Conservation (phyloP, 1,140 invertebrate genomes). For the Bicyclus anynana region DNA sequence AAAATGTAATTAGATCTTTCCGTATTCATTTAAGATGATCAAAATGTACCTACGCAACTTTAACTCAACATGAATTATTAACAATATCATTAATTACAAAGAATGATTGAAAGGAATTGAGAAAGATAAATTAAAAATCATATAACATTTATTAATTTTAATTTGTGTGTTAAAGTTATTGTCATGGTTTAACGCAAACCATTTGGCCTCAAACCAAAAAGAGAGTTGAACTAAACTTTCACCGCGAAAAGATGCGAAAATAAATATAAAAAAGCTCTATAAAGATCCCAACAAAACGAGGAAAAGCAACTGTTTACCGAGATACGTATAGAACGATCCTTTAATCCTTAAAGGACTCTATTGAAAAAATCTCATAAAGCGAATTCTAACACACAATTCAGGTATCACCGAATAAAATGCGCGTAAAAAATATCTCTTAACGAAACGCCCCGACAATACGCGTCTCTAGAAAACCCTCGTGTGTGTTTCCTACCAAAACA, state of each 20-base stretch:
- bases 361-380: constrained; percentile 73
- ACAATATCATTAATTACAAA: too few relatives aligned
- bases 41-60: too few relatives aligned
- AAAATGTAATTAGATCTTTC: too few relatives aligned
- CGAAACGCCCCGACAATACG: constrained; percentile 62
- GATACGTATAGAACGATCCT: constrained; percentile 48
- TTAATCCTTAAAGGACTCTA: constrained; percentile 64
- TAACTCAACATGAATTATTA: too few relatives aligned
- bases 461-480: constrained; percentile 65
- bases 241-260: constrained; percentile 4
- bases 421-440: constrained; percentile 67
- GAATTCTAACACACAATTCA: constrained; percentile 70
- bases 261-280: constrained; percentile 21
- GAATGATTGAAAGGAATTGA: too few relatives aligned
- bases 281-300: constrained; percentile 39
- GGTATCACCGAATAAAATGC: constrained; percentile 68
- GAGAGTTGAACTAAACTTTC: constrained; percentile 3
- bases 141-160: too few relatives aligned
- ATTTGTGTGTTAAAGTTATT: background rate
- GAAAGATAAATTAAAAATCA: too few relatives aligned
- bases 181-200: background rate
- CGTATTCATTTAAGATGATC: too few relatives aligned
- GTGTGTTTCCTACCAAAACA: constrained; percentile 74
- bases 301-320: constrained; percentile 61
- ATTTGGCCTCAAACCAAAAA: background rate